Percentiles rank a stretch among this genome's conserved stretches.
Conservation (phyloP, 2,797 vertebrate species). For the Acanthiza pusilla region DNA sequence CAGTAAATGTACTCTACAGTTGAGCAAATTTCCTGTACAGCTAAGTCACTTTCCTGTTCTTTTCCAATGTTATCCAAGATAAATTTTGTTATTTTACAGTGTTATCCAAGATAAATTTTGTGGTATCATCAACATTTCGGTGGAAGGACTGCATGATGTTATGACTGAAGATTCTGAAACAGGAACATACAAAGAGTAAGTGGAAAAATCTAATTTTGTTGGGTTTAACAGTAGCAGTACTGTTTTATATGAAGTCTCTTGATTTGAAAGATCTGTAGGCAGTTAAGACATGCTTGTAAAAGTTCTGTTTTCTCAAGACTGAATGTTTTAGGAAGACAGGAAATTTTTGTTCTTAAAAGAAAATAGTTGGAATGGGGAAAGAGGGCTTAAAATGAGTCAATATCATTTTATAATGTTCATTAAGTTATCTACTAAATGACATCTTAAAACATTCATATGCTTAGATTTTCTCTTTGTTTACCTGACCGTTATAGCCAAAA, state of each 20-base stretch:
- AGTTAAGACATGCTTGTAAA: neutral
- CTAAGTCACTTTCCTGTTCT: slow-evolving; percentile 54
- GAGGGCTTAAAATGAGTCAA: neutral
- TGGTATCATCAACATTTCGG: slow-evolving; percentile 92
- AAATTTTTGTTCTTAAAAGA: neutral
- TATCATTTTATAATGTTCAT: neutral
- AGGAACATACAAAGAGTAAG: slow-evolving; percentile 94
- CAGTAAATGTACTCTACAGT: neutral
- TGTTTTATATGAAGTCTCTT: neutral
- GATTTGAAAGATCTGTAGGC: neutral
- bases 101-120: slow-evolving; percentile 98
- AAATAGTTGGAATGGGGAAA: neutral
- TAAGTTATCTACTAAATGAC: neutral
- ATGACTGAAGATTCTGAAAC: slow-evolving; percentile 96
- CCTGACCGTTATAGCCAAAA: neutral
- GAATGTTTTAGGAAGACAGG: neutral
- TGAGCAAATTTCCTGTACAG: slow-evolving; percentile 17
- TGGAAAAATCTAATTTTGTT: slow-evolving; percentile 16
- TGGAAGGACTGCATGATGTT: slow-evolving; percentile 94
- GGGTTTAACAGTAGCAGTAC: neutral
- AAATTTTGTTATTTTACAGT: slow-evolving; percentile 87
- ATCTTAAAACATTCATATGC: neutral
- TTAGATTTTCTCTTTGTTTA: neutral
- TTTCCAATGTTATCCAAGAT: slow-evolving; percentile 85
- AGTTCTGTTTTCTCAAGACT: neutral